Base-by-base conservation (phyloP, 2,113 vertebrate genomes). In the Oncorhynchus nerka region DNA sequence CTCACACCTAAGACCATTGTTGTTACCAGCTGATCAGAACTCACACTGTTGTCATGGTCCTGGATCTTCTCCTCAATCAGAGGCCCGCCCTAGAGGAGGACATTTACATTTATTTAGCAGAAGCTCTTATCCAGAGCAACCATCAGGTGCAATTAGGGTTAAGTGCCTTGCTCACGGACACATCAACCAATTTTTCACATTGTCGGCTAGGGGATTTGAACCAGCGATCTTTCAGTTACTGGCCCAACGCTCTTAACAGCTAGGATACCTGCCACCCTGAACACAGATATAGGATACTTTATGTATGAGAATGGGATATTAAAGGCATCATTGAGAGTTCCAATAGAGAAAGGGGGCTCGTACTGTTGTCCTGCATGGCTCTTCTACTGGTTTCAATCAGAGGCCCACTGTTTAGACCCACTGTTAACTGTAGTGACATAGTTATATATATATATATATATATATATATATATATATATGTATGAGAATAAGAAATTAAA, bases 1-100 rank as follows among this genome's bases (percentile, higher is more conserved):
- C 83, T 92, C 88, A 84, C 88, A 88, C 89, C 90, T 90, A 57
- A 74, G 77, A 74, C 81, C 73, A 89, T 89, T 88, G 86, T 92
- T 80, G 84, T 65, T 72, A 81, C 69, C 78, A 81, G 77, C 80
- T 88, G 83, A 89, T 88, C 87, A 87, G 79, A 82, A 48, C 62
- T 76, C 39, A 39, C 72, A 71, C 39, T 45, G 9, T 45, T 45
- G 39, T 45, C 74, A 78, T 68, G 48, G 73, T 59, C 61, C 71
- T 78, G 74, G 24, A 65, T 70, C 71, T 28, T 32, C 48, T 26
- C n/a, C 32, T 55, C 34, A 68, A 69, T 77, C 75, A 19, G 22
- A 3, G 20, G 64, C 1, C 19, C 15, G 12, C 49, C 15, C 34
- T 2, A 9, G 34, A 39, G 34, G 8, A 39, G 34, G 6, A 39